A percentile compares a stretch with the other conserved stretches of the same genome.
phyloP scores from a whole-genome alignment of 2,888 invertebrate species.

The Neoscelio sp. region DNA sequence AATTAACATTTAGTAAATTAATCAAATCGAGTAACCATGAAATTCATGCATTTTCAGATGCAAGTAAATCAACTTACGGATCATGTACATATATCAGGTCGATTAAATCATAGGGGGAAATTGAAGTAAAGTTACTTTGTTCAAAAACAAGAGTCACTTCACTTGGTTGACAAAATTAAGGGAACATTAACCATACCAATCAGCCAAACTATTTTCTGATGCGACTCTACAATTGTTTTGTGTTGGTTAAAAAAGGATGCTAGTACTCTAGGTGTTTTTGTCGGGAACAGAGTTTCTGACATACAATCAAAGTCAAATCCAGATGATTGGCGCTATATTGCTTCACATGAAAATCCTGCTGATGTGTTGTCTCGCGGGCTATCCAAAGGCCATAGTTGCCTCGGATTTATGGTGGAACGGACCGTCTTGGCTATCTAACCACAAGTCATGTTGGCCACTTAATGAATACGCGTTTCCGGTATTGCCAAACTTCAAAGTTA shows the following conservation, averaged over 20 bases:
- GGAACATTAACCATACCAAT: constrained; percentile 7
- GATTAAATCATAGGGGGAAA: neutral
- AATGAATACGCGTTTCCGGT: neutral
- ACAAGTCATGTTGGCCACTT: neutral
- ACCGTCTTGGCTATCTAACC: neutral
- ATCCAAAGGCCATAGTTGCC: neutral
- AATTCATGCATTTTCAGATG: constrained; percentile 11
- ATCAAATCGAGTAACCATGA: neutral
- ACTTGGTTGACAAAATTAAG: neutral
- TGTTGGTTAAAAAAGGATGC: constrained; percentile 67
- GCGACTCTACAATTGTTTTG: constrained; percentile 69
- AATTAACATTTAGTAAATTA: too few species aligned
- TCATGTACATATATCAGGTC: constrained; percentile 4
- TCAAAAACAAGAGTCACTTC: constrained; percentile 43
- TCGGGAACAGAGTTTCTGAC: constrained; percentile 9
- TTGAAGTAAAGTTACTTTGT: constrained; percentile 15
- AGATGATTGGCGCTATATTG: constrained; percentile 1
- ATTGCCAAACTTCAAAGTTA: neutral
- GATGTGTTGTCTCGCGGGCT: neutral
- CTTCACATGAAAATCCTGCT: constrained; percentile 5
- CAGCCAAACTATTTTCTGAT: constrained; percentile 60
- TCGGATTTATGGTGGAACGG: constrained; percentile 9
- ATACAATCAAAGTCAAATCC: neutral
- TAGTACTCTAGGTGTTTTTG: neutral
- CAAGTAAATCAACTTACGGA: neutral